phyloP scores from a whole-genome alignment of 30 jellyfish, hydroid and myxozoan species.

The Mastigias papua region DNA sequence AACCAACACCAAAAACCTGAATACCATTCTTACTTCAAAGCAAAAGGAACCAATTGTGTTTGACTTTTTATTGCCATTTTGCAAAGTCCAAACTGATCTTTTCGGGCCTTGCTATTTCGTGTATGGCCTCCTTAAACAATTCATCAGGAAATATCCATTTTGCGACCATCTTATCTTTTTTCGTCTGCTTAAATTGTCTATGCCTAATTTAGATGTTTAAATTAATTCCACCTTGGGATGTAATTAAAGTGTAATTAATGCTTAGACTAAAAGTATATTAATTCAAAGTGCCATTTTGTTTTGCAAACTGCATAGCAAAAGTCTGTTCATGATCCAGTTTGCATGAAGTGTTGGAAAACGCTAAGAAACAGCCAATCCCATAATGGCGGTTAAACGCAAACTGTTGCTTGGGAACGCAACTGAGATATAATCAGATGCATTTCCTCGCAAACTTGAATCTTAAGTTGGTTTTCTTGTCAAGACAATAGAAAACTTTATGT shows the following conservation, averaged over 20 bases:
- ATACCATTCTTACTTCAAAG: not conserved
- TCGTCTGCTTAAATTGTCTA: not conserved
- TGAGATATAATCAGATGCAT: not conserved
- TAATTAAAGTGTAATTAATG: not conserved
- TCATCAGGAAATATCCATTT: not conserved
- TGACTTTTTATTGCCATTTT: not conserved
- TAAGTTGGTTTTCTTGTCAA: too few species aligned
- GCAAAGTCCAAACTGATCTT: not conserved
- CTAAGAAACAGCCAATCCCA: not conserved
- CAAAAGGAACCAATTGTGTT: not conserved
- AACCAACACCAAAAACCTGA: not conserved
- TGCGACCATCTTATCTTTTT: not conserved
- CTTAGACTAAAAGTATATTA: not conserved
- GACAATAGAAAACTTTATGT: too few species aligned
- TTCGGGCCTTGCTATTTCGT: not conserved
- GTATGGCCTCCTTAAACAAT: not conserved
- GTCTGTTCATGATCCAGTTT: not conserved
- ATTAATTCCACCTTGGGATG: not conserved
- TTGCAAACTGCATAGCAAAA: not conserved
- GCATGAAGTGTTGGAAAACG: not conserved
- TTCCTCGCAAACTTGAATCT: not conserved
- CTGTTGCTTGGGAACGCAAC: not conserved
- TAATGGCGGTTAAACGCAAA: constrained; percentile 10
- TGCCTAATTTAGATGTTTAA: not conserved
- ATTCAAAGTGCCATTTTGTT: not conserved